phyloP scores from a whole-genome alignment of 1,140 invertebrate genomes.

The Prorops nasuta region DNA sequence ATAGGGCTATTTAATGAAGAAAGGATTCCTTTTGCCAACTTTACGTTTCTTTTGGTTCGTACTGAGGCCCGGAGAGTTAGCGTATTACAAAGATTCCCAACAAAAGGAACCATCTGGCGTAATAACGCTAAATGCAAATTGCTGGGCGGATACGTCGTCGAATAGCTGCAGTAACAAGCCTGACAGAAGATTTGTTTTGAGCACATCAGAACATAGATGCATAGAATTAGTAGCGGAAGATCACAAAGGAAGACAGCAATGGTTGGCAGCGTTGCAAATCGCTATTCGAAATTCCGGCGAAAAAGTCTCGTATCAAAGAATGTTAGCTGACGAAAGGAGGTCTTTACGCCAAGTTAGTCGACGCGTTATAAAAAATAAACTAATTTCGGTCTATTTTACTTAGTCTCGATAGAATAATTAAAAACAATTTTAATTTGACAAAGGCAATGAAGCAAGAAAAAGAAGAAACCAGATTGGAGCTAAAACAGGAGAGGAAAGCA shows the following conservation, averaged over 20 bases:
- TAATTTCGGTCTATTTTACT: constrained; percentile 11
- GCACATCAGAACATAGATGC: constrained; percentile 64
- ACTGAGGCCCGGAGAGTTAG: constrained; percentile 69
- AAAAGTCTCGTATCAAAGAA: constrained; percentile 66
- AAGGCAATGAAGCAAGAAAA: constrained; percentile 59
- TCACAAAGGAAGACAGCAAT: constrained; percentile 71
- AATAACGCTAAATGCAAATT: constrained; percentile 65
- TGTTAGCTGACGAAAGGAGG: constrained; percentile 58
- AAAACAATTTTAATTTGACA: no score
- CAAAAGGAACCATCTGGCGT: constrained; percentile 71
- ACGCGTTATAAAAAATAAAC: constrained; percentile 1
- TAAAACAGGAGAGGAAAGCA: constrained; percentile 67
- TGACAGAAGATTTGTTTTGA: constrained; percentile 60
- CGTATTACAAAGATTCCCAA: constrained; percentile 71
- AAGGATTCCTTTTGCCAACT: constrained; percentile 71
- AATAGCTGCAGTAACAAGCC: constrained; percentile 59
- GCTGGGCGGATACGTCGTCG: constrained; percentile 63
- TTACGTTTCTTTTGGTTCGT: constrained; percentile 81
- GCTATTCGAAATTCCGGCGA: constrained; percentile 67
- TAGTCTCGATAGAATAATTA: no score
- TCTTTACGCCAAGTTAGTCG: constrained; percentile 61
- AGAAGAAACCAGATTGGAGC: constrained; percentile 57
- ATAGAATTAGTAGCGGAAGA: constrained; percentile 70
- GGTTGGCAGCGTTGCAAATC: constrained; percentile 68
- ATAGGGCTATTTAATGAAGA: constrained; percentile 71